These are phyloP conservation scores for Tor tambroides DNA, from an alignment of 2,113 vertebrate species.

Conservation along the genomic window DNA sequence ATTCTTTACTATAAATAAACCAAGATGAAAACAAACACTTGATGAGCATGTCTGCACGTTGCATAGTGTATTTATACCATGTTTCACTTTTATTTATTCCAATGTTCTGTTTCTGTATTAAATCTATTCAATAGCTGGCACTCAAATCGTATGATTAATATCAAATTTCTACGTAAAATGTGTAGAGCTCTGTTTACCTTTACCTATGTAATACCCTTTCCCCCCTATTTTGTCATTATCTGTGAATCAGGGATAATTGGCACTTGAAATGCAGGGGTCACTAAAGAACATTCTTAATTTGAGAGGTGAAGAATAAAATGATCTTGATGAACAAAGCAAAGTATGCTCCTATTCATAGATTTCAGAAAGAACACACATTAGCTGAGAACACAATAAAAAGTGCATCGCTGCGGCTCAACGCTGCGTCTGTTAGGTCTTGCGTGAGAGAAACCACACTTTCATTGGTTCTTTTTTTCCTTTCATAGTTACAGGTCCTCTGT, in stretches of 20 bases:
- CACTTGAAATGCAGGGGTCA: conserved; percentile 22
- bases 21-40: not conserved
- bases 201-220: not conserved
- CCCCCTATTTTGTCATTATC: not conserved
- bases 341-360: not conserved
- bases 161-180: not conserved
- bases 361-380: not conserved
- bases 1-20: not conserved
- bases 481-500: conserved; percentile 94
- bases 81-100: conserved; percentile 5
- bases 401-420: not conserved
- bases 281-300: conserved; percentile 20
- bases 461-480: conserved; percentile 99
- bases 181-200: not conserved
- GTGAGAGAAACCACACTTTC: conserved; percentile 98
- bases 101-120: not conserved
- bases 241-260: conserved; percentile 29
- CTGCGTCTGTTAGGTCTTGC: conserved; percentile 81
- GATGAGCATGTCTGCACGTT: not conserved
- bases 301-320: not conserved
- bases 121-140: conserved; percentile 1
- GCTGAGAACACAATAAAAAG: not conserved
- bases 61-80: not conserved
- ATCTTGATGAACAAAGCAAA: not conserved
- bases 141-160: not conserved